Percentiles rank a stretch among this genome's conserved stretches.
Evolutionary conservation across 1,140 invertebrate species (phyloP).

Genomic region (Holotrichia oblita): DNA sequence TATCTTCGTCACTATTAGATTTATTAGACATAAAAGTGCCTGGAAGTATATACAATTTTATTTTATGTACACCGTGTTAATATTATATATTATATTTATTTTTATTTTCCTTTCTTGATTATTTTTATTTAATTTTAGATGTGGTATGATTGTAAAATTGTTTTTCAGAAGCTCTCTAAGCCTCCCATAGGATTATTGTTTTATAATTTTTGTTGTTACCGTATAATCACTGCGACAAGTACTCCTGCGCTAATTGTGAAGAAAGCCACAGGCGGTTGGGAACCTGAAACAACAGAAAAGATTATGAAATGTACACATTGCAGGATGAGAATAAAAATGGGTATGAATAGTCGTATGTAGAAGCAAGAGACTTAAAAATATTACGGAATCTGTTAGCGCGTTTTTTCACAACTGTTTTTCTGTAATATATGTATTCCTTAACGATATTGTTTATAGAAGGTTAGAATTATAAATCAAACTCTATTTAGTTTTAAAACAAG

Average conservation of each 20-base stretch:
- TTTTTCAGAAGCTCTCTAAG: constrained; percentile 21
- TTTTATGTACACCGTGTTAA: constrained; percentile 38
- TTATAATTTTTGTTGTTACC: constrained; percentile 43
- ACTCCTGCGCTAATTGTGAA: constrained; percentile 33
- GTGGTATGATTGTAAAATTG: constrained; percentile 41
- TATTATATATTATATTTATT: neutral
- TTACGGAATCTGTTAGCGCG: too few species aligned
- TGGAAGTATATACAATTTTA: constrained; percentile 24
- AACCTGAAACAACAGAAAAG: constrained; percentile 42
- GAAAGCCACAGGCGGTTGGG: neutral
- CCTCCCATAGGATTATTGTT: neutral
- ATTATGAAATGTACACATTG: neutral
- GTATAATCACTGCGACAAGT: constrained; percentile 38
- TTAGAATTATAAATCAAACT: too few species aligned
- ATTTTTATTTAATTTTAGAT: constrained; percentile 16
- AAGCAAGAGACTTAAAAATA: neutral
- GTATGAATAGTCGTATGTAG: neutral
- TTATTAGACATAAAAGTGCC: neutral
- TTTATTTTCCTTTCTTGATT: neutral
- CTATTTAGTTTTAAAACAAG: too few species aligned
- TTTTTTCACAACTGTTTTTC: too few species aligned
- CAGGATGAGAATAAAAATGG: neutral
- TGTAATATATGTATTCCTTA: too few species aligned
- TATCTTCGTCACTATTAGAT: neutral
- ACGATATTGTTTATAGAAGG: too few species aligned